A percentile compares a stretch with the other conserved stretches of the same genome.
These are phyloP conservation scores for Vimba vimba DNA, from an alignment of 2,113 vertebrate genomes.

Conservation along the genomic window DNA sequence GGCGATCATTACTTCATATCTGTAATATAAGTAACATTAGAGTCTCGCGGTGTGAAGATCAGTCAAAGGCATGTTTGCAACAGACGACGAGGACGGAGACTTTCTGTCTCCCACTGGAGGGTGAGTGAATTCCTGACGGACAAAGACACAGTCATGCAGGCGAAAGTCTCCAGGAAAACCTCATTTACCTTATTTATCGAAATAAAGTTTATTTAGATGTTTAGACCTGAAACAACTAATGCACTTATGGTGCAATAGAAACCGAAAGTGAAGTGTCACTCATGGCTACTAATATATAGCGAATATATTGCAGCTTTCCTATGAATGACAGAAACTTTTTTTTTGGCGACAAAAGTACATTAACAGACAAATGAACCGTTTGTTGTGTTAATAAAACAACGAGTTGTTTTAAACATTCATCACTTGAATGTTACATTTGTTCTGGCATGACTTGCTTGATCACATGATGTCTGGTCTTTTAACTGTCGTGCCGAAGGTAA, in stretches of 20 bases:
- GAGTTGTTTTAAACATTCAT: neutral
- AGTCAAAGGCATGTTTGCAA: slow-evolving; percentile 79
- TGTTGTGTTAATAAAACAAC: neutral
- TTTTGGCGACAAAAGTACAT: neutral
- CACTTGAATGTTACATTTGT: neutral
- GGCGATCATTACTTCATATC: neutral
- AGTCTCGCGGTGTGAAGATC: neutral
- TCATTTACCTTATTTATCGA: neutral
- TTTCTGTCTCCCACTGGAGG: slow-evolving; percentile 89
- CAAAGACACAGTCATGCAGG: slow-evolving; percentile 28
- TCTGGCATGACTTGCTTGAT: neutral
- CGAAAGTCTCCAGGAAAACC: neutral
- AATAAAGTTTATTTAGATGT: neutral
- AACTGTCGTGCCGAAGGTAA: neutral
- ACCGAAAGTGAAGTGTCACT: slow-evolving; percentile 15
- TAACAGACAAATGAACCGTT: neutral
- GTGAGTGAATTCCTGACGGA: slow-evolving; percentile 80
- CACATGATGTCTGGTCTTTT: slow-evolving; percentile 40
- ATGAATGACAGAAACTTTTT: neutral
- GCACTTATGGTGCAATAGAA: neutral
- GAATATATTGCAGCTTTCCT: neutral
- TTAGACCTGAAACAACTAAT: neutral
- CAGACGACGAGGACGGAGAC: slow-evolving; percentile 88
- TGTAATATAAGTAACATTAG: neutral
- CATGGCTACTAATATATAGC: neutral